Evolutionary conservation across 1,140 invertebrate genomes (phyloP).

Genomic region (Neodiprion virginianus): DNA sequence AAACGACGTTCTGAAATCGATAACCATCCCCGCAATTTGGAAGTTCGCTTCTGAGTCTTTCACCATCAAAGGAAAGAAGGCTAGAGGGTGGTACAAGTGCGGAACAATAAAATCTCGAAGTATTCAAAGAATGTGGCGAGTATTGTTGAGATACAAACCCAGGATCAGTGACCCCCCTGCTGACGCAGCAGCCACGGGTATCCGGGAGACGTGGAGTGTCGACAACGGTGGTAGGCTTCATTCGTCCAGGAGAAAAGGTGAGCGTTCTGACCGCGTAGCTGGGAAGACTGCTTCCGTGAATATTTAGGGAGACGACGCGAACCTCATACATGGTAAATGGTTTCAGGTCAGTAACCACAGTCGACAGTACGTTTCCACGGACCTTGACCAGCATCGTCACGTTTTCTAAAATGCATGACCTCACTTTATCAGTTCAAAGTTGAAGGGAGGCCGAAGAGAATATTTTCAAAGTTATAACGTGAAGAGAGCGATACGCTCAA

Average conservation of each 20-base stretch:
- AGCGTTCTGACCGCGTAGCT: slow-evolving; percentile 73
- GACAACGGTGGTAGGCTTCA: slow-evolving; percentile 62
- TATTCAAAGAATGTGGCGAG: slow-evolving; percentile 25
- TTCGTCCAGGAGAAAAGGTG: slow-evolving; percentile 68
- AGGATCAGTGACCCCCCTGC: slow-evolving; percentile 74
- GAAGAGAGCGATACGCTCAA: too few species aligned
- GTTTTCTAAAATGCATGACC: slow-evolving; percentile 2
- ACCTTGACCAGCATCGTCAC: slow-evolving; percentile 53
- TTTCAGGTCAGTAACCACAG: slow-evolving; percentile 66
- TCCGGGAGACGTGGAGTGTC: slow-evolving; percentile 72
- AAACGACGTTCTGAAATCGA: too few species aligned
- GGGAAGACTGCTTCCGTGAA: slow-evolving; percentile 76
- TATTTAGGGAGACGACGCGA: slow-evolving; percentile 74
- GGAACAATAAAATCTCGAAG: slow-evolving; percentile 7
- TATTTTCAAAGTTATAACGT: neutral
- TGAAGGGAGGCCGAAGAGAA: neutral
- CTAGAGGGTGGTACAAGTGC: neutral
- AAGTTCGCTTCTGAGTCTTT: neutral
- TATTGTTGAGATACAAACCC: slow-evolving; percentile 47
- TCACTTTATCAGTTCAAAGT: neutral
- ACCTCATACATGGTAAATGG: slow-evolving; percentile 86
- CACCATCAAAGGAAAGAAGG: neutral
- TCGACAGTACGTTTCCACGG: slow-evolving; percentile 63
- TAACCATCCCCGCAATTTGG: too few species aligned
- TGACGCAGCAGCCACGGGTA: slow-evolving; percentile 73